Conservation (phyloP, 2,797 vertebrate genomes). For the Psittacula derbiana region DNA sequence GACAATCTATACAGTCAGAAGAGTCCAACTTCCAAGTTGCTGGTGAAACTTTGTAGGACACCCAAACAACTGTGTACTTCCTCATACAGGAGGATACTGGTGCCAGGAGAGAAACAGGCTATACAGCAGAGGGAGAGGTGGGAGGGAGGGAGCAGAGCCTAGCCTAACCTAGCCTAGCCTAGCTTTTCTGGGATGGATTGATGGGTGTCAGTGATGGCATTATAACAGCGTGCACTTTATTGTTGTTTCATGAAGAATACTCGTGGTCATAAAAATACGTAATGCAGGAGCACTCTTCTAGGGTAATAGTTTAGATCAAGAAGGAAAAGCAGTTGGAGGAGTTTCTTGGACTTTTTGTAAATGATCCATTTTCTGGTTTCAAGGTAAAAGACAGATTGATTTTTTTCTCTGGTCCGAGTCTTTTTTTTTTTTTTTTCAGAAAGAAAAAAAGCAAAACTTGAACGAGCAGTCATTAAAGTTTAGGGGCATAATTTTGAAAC, state of each 20-base stretch:
- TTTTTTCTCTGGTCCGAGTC: neutral
- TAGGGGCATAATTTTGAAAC: neutral
- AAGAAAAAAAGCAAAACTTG: neutral
- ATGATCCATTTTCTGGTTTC: slow-evolving; percentile 63
- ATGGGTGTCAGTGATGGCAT: neutral
- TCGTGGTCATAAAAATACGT: neutral
- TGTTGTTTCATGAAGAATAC: slow-evolving; percentile 34
- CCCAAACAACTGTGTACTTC: neutral
- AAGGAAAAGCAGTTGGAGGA: slow-evolving; percentile 20
- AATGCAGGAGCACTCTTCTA: slow-evolving; percentile 3
- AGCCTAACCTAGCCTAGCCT: neutral
- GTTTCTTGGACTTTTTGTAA: slow-evolving; percentile 50
- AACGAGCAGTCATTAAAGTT: neutral
- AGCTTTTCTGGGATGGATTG: neutral
- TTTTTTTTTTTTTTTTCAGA: neutral
- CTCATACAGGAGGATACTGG: neutral
- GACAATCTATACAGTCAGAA: neutral
- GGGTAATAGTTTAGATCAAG: slow-evolving; percentile 1
- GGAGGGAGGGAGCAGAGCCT: neutral
- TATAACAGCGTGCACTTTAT: slow-evolving; percentile 37
- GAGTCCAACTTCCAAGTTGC: neutral
- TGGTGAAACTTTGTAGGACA: neutral
- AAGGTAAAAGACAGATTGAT: neutral
- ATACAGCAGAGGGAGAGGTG: neutral
- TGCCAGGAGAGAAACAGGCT: neutral